phyloP scores from a whole-genome alignment of 2,888 invertebrate species.

The Aphidius colemani region DNA sequence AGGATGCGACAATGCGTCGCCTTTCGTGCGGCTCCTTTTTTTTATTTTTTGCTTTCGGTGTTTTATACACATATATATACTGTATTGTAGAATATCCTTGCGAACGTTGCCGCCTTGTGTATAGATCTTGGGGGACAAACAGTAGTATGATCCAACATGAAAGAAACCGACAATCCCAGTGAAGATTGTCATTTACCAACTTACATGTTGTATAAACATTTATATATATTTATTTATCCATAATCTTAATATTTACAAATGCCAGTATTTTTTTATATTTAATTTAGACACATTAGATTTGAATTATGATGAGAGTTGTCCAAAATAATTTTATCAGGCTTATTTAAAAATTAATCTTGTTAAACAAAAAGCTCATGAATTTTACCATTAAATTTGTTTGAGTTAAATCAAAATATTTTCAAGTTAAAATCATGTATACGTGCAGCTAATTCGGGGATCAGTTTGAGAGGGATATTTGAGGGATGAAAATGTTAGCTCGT shows the following conservation, averaged over 20 bases:
- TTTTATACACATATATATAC: background rate
- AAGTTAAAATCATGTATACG: too few species aligned
- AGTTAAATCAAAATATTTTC: too few species aligned
- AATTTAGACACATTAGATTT: too few species aligned
- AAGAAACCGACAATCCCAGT: slow-evolving; percentile 45
- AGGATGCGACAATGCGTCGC: slow-evolving; percentile 30
- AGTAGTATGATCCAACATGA: slow-evolving; percentile 57
- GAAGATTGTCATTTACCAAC: slow-evolving; percentile 12
- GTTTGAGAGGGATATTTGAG: too few species aligned
- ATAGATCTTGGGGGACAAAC: slow-evolving; percentile 44
- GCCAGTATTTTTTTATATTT: too few species aligned
- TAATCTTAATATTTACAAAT: too few species aligned
- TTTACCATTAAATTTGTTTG: too few species aligned
- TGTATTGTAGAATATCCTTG: background rate
- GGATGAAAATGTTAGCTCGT: slow-evolving; percentile 44
- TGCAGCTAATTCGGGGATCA: too few species aligned
- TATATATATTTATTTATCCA: slow-evolving; percentile 10
- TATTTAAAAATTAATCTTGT: too few species aligned
- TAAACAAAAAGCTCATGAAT: too few species aligned
- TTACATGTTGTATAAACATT: background rate
- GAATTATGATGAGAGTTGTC: too few species aligned
- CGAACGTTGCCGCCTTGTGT: background rate
- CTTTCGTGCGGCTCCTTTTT: slow-evolving; percentile 22
- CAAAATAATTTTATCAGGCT: too few species aligned
- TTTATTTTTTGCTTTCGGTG: slow-evolving; percentile 16